Base-by-base conservation (phyloP, 2,888 invertebrate genomes). In the Drosophila macrospina region DNA sequence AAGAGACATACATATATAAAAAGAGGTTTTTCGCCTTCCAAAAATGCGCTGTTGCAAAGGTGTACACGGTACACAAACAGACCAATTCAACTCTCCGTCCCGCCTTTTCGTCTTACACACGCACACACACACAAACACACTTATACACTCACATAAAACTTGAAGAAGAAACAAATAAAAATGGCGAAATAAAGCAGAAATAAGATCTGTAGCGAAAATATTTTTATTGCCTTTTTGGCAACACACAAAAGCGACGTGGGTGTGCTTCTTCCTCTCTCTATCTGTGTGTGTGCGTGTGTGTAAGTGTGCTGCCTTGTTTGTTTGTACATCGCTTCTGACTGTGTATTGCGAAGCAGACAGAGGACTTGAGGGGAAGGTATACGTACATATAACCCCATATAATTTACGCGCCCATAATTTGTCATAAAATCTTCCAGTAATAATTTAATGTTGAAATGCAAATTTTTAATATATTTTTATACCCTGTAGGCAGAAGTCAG, bases 361-460 rank as follows among this genome's bases (percentile, higher is more conserved):
- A 26, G 39, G 10, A 7, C 28, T 1, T 30, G 30, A 4, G 41
- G 41, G 5, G 20, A 30, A 60, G 60, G 42, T 32, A 39, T 24
- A 20, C 20, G 13, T 32, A 13, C 68, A 47, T 66, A 69, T 70
- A 74, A 74, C 67, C 89, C 87, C 77, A 76, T 88, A 89, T 90
- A 90, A 90, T 89, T 90, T 90, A 90, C 89, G 88, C 88, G 82
- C 77, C 88, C 90, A 90, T 90, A 90, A 90, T 90, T 90, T 90
- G 90, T 90, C 91, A 90, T 90, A 89, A 90, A 89, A 90, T 89
- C 90, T 88, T 78, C 54, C 66, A 64, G 77, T 71, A 84, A 86
- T 86, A 86, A 79, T 88, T 88, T 86, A 81, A 86, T 86, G 88
- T 79, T 78, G 82, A 86, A 88, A 86, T 88, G 86, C 85, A 88